Percentiles rank a stretch among this genome's conserved stretches.
phyloP scores from a whole-genome alignment of 2,113 vertebrate species.

The Arenaria interpres region DNA sequence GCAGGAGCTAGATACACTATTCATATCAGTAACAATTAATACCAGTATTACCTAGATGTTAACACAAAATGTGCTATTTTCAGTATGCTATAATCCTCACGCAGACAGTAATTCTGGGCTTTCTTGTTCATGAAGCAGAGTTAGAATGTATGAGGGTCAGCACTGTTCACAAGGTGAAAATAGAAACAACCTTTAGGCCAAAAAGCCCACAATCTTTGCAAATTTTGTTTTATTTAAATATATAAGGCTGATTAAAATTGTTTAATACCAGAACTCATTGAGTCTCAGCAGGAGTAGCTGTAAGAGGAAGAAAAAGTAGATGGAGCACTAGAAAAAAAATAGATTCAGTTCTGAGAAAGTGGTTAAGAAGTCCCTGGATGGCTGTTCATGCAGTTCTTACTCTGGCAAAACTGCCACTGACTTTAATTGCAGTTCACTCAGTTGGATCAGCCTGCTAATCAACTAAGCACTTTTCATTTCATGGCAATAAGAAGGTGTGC shows the following conservation, averaged over 20 bases:
- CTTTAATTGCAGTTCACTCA: conserved; percentile 10
- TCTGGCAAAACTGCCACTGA: conserved; percentile 23
- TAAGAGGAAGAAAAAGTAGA: neutral
- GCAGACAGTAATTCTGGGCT: neutral
- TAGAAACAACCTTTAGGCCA: neutral
- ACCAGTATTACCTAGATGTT: neutral
- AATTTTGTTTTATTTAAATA: neutral
- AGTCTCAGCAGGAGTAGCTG: neutral
- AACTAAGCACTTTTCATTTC: conserved; percentile 64
- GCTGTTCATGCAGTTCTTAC: neutral
- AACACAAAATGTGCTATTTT: neutral
- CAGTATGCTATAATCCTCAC: neutral
- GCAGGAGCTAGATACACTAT: neutral
- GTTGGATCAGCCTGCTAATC: conserved; percentile 54
- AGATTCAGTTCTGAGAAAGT: neutral
- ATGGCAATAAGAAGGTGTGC: conserved; percentile 56
- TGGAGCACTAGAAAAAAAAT: neutral
- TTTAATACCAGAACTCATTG: neutral
- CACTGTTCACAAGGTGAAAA: neutral
- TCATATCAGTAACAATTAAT: neutral
- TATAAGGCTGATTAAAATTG: neutral
- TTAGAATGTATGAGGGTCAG: neutral
- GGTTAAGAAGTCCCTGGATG: conserved; percentile 6
- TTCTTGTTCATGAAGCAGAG: neutral
- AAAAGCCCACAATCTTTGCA: neutral